Conservation (phyloP, 2,797 vertebrate genomes). For the Anas bernieri region DNA sequence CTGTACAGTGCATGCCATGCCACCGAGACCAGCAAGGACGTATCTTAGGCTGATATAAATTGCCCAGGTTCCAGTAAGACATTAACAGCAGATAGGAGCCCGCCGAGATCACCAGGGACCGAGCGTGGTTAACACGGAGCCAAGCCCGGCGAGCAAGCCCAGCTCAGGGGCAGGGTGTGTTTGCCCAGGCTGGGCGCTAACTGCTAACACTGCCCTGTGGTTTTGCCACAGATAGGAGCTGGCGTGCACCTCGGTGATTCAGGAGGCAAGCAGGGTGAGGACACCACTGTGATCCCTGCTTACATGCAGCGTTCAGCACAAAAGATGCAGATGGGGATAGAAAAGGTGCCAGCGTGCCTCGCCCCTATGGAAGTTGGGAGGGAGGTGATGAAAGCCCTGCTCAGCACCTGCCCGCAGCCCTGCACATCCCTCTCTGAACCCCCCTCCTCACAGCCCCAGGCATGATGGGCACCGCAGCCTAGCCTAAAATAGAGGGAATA, state of each 20-base stretch:
- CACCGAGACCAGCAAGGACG: background rate
- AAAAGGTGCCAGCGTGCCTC: background rate
- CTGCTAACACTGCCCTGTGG: background rate
- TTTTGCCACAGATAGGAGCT: slow-evolving; percentile 2
- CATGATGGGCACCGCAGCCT: background rate
- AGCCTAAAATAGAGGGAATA: background rate
- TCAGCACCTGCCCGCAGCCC: background rate
- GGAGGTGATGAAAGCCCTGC: background rate
- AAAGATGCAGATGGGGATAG: slow-evolving; percentile 24
- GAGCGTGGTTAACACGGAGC: background rate
- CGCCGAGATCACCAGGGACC: background rate
- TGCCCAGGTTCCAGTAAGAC: slow-evolving; percentile 17
- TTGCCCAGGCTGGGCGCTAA: slow-evolving; percentile 25
- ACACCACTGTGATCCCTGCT: background rate
- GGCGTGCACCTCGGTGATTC: slow-evolving; percentile 21
- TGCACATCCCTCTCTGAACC: background rate
- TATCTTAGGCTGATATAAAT: slow-evolving; percentile 21
- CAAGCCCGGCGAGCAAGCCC: background rate
- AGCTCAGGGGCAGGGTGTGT: slow-evolving; percentile 10
- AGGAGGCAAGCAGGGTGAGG: slow-evolving; percentile 41
- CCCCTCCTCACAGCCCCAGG: background rate
- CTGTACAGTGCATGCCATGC: background rate
- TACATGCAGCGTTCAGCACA: slow-evolving; percentile 28
- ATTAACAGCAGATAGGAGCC: slow-evolving; percentile 19
- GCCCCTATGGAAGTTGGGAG: background rate